phyloP scores from a whole-genome alignment of 2,888 invertebrate species.

The Margaritifera margaritifera region DNA sequence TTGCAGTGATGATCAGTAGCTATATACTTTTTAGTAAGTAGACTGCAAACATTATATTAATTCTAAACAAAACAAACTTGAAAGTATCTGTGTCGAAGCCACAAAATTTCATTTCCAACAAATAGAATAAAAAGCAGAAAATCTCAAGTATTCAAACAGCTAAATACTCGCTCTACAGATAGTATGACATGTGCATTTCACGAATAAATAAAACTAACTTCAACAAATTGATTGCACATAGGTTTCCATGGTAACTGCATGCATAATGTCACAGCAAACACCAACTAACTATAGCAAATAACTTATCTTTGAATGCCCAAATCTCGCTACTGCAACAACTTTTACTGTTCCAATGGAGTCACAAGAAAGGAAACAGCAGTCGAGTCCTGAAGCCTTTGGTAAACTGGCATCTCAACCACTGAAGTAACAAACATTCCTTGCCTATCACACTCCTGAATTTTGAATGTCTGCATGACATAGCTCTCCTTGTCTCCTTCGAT shows the following conservation, averaged over 20 bases:
- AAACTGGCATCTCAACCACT: conserved; percentile 94
- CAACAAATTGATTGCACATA: conserved; percentile 29
- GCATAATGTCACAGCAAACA: conserved; percentile 32
- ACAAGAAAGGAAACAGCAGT: conserved; percentile 93
- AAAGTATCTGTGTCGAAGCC: too few species aligned
- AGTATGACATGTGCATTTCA: too few species aligned
- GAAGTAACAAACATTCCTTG: conserved; percentile 76
- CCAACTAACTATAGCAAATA: neutral
- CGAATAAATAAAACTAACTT: conserved; percentile 10
- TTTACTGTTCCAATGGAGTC: conserved; percentile 78
- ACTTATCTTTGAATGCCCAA: too few species aligned
- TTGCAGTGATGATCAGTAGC: too few species aligned
- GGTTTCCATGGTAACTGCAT: conserved; percentile 27
- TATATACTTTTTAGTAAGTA: too few species aligned
- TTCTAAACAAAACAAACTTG: too few species aligned
- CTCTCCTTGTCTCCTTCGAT: conserved; percentile 27
- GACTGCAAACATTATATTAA: too few species aligned
- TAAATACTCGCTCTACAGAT: too few species aligned
- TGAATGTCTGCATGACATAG: conserved; percentile 92
- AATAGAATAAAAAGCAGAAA: too few species aligned
- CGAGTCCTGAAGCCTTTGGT: conserved; percentile 87
- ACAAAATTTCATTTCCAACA: too few species aligned
- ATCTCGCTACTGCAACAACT: too few species aligned
- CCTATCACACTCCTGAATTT: conserved; percentile 49
- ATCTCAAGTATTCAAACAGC: too few species aligned